These are phyloP conservation scores for Pristionchus arcanus DNA, from an alignment of 2,888 invertebrate species.

Conservation along the genomic window DNA sequence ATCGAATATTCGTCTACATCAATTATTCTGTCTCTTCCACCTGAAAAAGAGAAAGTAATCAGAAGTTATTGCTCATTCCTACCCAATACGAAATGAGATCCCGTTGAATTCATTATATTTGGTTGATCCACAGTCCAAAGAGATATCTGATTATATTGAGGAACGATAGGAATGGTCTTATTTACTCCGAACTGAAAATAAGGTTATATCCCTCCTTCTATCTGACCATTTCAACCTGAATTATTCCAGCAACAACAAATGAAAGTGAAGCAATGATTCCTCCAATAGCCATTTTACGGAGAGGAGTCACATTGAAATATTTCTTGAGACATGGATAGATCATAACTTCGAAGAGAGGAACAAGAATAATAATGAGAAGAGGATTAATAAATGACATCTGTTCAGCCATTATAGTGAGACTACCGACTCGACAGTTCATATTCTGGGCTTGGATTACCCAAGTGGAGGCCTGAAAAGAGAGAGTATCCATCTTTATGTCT, in stretches of 20 bases:
- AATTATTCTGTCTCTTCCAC: not conserved
- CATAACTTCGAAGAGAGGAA: slow-evolving; percentile 81
- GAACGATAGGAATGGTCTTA: slow-evolving; percentile 59
- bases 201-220: not conserved
- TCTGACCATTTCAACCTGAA: slow-evolving; percentile 79
- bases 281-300: slow-evolving; percentile 91
- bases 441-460: slow-evolving; percentile 80
- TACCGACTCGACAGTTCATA: slow-evolving; percentile 80
- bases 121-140: not conserved
- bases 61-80: not conserved
- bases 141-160: not conserved
- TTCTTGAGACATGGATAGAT: slow-evolving; percentile 80
- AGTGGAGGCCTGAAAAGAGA: slow-evolving; percentile 71
- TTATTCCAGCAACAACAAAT: slow-evolving; percentile 84
- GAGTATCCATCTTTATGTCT: too few species aligned
- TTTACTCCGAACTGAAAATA: slow-evolving; percentile 65
- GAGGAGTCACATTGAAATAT: slow-evolving; percentile 84
- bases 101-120: not conserved
- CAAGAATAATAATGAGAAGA: slow-evolving; percentile 80
- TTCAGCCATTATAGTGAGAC: slow-evolving; percentile 85
- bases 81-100: not conserved
- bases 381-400: slow-evolving; percentile 90
- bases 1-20: not conserved
- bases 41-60: not conserved
- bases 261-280: slow-evolving; percentile 90